Evolutionary conservation across 2,888 invertebrate species (phyloP).

Genomic region (Eretmocerus hayati): DNA sequence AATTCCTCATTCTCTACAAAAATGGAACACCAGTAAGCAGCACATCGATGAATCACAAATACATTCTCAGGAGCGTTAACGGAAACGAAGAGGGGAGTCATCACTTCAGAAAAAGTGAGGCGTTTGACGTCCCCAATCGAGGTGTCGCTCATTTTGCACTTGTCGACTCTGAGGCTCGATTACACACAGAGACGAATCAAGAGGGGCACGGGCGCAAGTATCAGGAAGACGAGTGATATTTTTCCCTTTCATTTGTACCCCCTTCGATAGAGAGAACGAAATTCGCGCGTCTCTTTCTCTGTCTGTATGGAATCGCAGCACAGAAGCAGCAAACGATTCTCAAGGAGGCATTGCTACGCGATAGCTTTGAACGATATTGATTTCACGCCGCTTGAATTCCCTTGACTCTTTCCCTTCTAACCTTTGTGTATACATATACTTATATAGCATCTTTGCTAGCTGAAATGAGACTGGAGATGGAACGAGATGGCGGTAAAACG

Average conservation of each 20-base stretch:
- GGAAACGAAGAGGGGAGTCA: too few species aligned
- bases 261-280: too few species aligned
- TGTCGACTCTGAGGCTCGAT: conserved; percentile 10
- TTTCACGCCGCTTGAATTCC: conserved; percentile 39
- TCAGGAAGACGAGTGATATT: conserved; percentile 1
- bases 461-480: not conserved
- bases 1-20: too few species aligned
- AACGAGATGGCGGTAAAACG: conserved; percentile 3
- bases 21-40: too few species aligned
- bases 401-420: conserved; percentile 5
- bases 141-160: conserved; percentile 12
- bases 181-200: conserved; percentile 8
- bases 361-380: conserved; percentile 41
- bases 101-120: too few species aligned
- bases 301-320: not conserved
- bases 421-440: too few species aligned
- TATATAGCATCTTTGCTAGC: conserved; percentile 3
- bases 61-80: too few species aligned
- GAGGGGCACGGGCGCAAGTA: not conserved
- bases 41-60: too few species aligned
- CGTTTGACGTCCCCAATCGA: conserved; percentile 6
- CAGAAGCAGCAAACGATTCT: too few species aligned
- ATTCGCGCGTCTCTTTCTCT: not conserved
- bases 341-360: conserved; percentile 3
- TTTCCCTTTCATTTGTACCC: not conserved